phyloP scores from a whole-genome alignment of 1,140 invertebrate species.

The Drosophila santomea region DNA sequence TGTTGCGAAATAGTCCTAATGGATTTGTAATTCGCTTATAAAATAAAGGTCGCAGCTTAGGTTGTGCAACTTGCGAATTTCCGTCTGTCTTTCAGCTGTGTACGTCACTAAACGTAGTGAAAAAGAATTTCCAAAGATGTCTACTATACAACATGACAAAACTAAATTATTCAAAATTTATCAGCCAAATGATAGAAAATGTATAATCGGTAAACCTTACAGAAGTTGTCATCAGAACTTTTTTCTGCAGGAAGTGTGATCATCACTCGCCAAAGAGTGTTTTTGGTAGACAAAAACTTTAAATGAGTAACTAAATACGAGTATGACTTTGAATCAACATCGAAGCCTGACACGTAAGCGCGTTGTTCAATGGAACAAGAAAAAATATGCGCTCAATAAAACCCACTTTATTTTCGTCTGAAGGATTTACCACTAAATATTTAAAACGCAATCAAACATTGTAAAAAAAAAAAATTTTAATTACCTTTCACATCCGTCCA shows the following conservation, averaged over 20 bases:
- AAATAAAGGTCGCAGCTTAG: constrained; percentile 23
- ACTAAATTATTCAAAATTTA: too few species aligned
- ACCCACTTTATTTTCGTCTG: not conserved
- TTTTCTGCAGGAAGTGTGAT: too few species aligned
- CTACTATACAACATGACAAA: too few species aligned
- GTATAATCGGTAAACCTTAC: too few species aligned
- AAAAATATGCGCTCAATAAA: not conserved
- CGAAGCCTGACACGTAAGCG: constrained; percentile 4
- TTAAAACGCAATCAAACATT: constrained; percentile 69
- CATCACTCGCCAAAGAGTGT: too few species aligned
- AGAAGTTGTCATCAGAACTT: too few species aligned
- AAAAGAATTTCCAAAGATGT: too few species aligned
- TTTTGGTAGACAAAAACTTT: too few species aligned
- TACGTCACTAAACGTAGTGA: too few species aligned
- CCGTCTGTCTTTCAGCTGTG: constrained; percentile 53
- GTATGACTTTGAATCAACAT: too few species aligned
- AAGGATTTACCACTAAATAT: constrained; percentile 59
- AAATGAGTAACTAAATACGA: too few species aligned
- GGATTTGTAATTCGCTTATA: constrained; percentile 71
- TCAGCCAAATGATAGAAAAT: too few species aligned
- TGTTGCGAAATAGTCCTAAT: constrained; percentile 52
- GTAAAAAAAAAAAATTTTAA: constrained; percentile 72
- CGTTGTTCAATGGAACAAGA: not conserved
- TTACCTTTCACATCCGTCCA: constrained; percentile 68
- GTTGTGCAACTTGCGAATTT: constrained; percentile 7